Evolutionary conservation across 2,113 vertebrate species (phyloP), one percentile per base, ranked within the genome.

Genomic region (Mormyrus lacerda): DNA sequence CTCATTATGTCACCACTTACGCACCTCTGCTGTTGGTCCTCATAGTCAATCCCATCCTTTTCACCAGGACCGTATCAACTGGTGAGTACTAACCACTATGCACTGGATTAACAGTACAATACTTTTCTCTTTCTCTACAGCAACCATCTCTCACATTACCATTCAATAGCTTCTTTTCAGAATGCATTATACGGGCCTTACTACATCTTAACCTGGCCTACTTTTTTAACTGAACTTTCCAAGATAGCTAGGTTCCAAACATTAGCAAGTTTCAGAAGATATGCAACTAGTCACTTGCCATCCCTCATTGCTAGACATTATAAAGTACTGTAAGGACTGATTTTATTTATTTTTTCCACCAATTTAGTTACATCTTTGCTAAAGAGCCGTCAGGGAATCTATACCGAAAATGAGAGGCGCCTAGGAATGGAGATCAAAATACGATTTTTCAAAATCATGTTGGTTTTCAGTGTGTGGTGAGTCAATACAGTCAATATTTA

Each of bases 361-460:
- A 21, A 21, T 24, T 89, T 91, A 99, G 98, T 99, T 93, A 97
- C 97, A 11, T 97, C 98, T 42, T 93, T 99, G 61, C 94, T 99
- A 2, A 99, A 99, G 94, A 97, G 97, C 89, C 96, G 97, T 89
- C 97, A 99, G 92, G 98, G 98, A 50, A 96, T 99, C 94, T 99
- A 99, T 93, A 99, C 98, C 0, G 98, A 99, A 91, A 98, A 97
- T 0, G 98, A 99, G 93, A 96, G 98, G 42, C 95, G 96, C 6
- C 93, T 98, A 90, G 97, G 97, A 39, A 96, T 94, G 3, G 94
- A 97, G 92, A 97, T 99, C 89, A 97, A 97, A 93, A 96, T 96
- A 17, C 97, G 97, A 4, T 99, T 99, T 95, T 99, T 99, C 95
- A 99, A 98, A 93, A 99, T 99, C 76, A 97, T 99, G 97, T 95